Base-by-base conservation (phyloP, 64 coral and sea anemone species). In the Montipora sp. region DNA sequence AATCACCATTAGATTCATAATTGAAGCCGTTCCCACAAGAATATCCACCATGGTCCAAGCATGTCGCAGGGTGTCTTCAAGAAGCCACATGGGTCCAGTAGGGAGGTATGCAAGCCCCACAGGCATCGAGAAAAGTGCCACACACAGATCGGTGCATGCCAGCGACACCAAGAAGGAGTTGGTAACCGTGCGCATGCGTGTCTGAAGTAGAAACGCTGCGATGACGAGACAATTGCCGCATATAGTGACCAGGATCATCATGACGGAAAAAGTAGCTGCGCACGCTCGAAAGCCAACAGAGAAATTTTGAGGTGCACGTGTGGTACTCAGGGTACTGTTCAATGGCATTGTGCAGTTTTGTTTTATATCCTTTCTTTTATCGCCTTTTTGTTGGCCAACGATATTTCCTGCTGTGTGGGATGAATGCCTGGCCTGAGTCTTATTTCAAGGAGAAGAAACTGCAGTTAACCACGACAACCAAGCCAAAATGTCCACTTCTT, bases 151-250 rank as follows among this genome's bases (percentile, higher is more conserved):
- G 10, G 92, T 92, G 15, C 81, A 93, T 1, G 95, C 92, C 15
- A 96, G 91, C 0, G 95, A 96, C 57, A 96, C 95, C 13, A 96
- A 51, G 45, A 96, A 96, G 66, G 51, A 93, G 76, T 96, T 96
- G 3, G 88, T 93, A 13, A 77, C 81, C 8, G 75, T 93, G 44
- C 95, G 78, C n/a, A 97, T 78, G 23, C 83, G 92, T 1, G 8
- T 5, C 77, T 83, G 91, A 20, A 43, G 77, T 49, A 53, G 22
- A 79, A 97, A 97, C 18, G 95, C 92, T 1, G 51, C 66, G 36
- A 97, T 92, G 5, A 97, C 95, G 2, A 97, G 84, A 47, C 59
- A 27, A 55, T 97, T 97, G 10, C 95, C 92, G 47, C 89, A 89
- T 82, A 94, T 79, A 7, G 89, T 97, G 8, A 77, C 92, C 14